Evolutionary conservation across 2,113 vertebrate species (phyloP).

Genomic region (Apteryx owenii): DNA sequence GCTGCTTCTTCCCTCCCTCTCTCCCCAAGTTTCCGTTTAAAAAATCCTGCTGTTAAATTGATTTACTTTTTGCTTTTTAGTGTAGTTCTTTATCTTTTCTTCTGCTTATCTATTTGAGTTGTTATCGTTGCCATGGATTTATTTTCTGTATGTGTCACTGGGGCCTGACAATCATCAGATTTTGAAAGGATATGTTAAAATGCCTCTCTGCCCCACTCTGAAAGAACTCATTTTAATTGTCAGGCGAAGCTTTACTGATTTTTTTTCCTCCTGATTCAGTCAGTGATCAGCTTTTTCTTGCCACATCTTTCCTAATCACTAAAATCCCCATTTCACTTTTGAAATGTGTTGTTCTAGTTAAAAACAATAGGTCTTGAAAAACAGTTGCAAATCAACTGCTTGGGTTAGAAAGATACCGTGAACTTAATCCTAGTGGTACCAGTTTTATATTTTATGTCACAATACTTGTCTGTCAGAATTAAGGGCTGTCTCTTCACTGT

Average conservation of each 20-base stretch:
- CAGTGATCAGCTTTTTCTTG: not conserved
- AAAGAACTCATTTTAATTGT: too few relatives aligned
- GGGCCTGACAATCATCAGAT: accelerated
- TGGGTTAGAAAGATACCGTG: not conserved
- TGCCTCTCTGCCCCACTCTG: accelerated
- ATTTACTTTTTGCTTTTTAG: not conserved
- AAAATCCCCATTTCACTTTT: not conserved
- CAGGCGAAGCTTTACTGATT: not conserved
- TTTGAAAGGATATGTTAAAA: accelerated
- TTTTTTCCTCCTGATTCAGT: not conserved
- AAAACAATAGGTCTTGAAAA: not conserved
- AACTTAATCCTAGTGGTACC: not conserved
- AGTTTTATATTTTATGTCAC: not conserved
- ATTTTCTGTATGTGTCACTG: not conserved
- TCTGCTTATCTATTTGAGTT: not conserved
- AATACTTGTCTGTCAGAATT: not conserved
- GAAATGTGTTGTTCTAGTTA: not conserved
- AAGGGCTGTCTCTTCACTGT: not conserved
- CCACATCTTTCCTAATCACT: not conserved
- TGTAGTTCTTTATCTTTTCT: not conserved
- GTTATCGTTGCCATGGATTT: not conserved
- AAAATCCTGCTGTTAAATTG: not conserved
- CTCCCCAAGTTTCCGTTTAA: not conserved
- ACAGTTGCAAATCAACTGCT: not conserved
- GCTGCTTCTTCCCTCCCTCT: not conserved